Conservation (phyloP, 2,113 vertebrate genomes). For the Chloebia gouldiae region DNA sequence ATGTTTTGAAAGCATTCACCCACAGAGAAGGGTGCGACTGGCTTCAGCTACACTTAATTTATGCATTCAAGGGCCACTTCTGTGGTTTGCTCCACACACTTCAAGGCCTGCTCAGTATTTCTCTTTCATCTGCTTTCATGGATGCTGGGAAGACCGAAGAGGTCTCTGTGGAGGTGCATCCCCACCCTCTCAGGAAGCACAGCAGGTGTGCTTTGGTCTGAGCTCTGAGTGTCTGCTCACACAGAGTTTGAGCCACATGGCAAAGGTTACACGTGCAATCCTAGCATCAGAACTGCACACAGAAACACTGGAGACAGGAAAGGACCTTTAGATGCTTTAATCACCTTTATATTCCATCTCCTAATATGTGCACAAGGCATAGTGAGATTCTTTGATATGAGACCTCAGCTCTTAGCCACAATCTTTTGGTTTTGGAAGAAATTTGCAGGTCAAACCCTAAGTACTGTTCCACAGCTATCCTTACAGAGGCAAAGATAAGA, state of each 20-base stretch:
- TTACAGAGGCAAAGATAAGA: background rate
- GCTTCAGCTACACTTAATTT: background rate
- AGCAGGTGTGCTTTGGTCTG: background rate
- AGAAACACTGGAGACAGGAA: background rate
- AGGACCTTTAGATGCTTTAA: background rate
- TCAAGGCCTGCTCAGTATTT: background rate
- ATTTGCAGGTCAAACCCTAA: background rate
- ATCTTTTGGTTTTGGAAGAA: background rate
- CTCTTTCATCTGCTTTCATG: background rate
- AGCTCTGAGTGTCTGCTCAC: background rate
- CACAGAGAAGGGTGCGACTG: background rate
- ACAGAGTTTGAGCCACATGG: background rate
- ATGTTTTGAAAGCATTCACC: background rate
- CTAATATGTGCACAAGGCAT: background rate
- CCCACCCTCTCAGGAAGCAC: background rate
- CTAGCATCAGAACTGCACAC: background rate
- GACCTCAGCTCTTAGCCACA: background rate
- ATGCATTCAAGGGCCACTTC: accelerated
- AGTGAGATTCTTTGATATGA: background rate
- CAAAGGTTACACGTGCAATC: background rate
- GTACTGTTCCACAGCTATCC: background rate
- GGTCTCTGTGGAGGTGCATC: background rate
- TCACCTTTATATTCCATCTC: background rate
- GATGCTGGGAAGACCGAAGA: background rate
- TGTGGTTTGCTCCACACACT: background rate